phyloP scores from a whole-genome alignment of 2,797 vertebrate species.

The Tokudaia muenninki region DNA sequence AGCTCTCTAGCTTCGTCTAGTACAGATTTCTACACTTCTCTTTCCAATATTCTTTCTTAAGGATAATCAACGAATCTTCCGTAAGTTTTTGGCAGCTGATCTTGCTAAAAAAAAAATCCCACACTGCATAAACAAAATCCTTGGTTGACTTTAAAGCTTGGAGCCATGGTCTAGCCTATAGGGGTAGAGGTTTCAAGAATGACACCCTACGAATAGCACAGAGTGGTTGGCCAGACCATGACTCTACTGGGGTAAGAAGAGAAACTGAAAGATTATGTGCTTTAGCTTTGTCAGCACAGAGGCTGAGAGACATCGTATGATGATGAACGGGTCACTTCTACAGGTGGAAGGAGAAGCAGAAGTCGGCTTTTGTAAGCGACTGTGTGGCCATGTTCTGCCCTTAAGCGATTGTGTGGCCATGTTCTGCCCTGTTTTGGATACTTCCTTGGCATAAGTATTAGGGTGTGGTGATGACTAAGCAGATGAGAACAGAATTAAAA shows the following conservation, averaged over 20 bases:
- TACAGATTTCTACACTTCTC: not conserved
- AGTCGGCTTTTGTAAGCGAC: conserved; percentile 44
- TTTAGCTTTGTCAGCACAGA: not conserved
- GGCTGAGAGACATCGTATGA: not conserved
- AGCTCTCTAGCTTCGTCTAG: not conserved
- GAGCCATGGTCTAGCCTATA: not conserved
- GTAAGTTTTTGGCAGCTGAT: conserved; percentile 10
- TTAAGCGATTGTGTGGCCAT: conserved; percentile 26
- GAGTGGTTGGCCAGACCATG: not conserved
- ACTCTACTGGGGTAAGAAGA: conserved; percentile 21
- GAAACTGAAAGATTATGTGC: not conserved
- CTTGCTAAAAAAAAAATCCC: not conserved
- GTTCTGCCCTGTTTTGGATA: not conserved
- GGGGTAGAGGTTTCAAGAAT: not conserved
- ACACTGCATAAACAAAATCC: not conserved
- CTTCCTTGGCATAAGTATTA: conserved; percentile 65
- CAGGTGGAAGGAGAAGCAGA: not conserved
- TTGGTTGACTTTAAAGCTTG: conserved; percentile 51
- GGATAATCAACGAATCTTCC: not conserved
- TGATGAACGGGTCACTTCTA: not conserved
- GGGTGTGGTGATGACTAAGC: conserved; percentile 79
- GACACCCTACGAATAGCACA: not conserved
- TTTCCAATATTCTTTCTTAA: conserved; percentile 23
- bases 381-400: not conserved
- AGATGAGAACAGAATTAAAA: conserved; percentile 67